Evolutionary conservation across 2,888 invertebrate species (phyloP).

Genomic region (Sicus ferrugineus): DNA sequence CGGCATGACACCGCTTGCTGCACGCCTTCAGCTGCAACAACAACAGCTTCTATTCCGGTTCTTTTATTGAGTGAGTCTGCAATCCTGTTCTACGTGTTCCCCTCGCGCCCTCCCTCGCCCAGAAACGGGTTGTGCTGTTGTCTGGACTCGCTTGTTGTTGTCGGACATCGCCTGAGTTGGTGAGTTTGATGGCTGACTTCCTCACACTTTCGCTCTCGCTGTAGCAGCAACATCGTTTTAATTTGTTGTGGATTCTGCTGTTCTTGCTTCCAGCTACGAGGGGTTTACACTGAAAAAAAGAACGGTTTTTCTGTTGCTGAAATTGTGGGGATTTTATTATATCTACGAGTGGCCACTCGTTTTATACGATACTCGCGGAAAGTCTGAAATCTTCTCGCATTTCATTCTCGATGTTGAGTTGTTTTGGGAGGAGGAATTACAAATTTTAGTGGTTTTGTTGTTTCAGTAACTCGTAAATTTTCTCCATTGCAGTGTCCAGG

Average conservation of each 20-base stretch:
- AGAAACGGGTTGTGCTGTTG: not conserved
- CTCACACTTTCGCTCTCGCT: constrained; percentile 14
- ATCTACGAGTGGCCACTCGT: too few species aligned
- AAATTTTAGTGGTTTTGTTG: too few species aligned
- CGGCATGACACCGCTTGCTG: not conserved
- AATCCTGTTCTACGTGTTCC: not conserved
- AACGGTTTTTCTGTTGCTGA: too few species aligned
- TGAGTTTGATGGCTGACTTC: not conserved
- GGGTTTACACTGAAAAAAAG: constrained; percentile 2
- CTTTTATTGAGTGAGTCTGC: not conserved
- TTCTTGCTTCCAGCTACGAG: not conserved
- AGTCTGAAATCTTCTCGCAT: too few species aligned
- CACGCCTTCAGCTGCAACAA: not conserved
- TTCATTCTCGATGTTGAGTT: too few species aligned
- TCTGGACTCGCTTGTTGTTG: not conserved
- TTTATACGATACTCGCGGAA: too few species aligned
- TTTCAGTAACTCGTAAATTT: too few species aligned
- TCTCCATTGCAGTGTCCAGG: too few species aligned
- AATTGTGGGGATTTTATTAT: too few species aligned
- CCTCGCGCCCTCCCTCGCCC: not conserved
- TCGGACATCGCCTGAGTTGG: not conserved
- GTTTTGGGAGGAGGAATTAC: too few species aligned
- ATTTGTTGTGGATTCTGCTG: constrained; percentile 16
- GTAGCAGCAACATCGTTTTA: not conserved
- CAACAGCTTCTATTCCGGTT: constrained; percentile 3